These are phyloP conservation scores for Macrophya alboannulata DNA, from an alignment of 2,888 invertebrate species.

Conservation along the genomic window DNA sequence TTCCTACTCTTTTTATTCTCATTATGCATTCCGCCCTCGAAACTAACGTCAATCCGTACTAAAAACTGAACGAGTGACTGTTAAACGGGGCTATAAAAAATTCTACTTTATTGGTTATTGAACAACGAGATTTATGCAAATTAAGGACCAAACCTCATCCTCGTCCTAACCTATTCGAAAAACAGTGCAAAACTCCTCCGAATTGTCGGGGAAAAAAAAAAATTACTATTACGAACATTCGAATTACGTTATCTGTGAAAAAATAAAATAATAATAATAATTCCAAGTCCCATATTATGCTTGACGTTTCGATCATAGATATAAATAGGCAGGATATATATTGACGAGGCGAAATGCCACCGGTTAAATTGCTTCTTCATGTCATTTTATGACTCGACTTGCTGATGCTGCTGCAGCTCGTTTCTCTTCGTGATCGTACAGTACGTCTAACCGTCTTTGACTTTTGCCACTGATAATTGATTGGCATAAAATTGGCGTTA, in stretches of 20 bases:
- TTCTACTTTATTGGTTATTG: background rate
- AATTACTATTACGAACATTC: too few relatives aligned
- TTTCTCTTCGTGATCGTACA: background rate
- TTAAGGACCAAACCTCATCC: background rate
- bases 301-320: conserved; percentile 17
- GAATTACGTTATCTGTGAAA: too few relatives aligned
- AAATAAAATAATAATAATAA: too few relatives aligned
- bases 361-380: conserved; percentile 34
- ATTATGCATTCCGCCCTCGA: background rate
- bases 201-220: background rate
- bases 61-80: background rate
- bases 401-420: background rate
- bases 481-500: background rate
- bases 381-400: conserved; percentile 16
- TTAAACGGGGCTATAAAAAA: conserved; percentile 32
- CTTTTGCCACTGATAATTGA: conserved; percentile 14
- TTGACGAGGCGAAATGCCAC: conserved; percentile 16
- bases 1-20: background rate
- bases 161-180: background rate
- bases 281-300: background rate
- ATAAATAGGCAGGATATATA: conserved; percentile 20
- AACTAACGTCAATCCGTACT: conserved; percentile 12
- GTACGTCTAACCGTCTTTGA: background rate
- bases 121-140: conserved; percentile 18
- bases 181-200: background rate